A percentile compares a stretch with the other conserved stretches of the same genome.
These are phyloP conservation scores for Caenorhabditis virilis DNA, from an alignment of 2,888 invertebrate species.

Conservation along the genomic window DNA sequence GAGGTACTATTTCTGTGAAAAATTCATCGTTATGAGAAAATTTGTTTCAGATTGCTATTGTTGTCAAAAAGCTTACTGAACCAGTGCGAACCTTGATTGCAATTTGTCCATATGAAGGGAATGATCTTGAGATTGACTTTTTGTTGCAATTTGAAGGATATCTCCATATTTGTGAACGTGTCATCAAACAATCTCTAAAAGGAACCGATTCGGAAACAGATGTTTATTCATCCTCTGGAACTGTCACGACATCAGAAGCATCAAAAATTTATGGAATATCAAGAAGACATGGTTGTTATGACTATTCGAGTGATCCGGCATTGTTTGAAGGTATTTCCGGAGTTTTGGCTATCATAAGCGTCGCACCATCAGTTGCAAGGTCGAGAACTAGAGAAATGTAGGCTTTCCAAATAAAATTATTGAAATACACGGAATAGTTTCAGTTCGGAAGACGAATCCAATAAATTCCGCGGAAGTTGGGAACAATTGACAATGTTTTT, in stretches of 20 bases:
- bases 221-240: background rate
- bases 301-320: conserved; percentile 24
- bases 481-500: conserved; percentile 36
- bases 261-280: conserved; percentile 8
- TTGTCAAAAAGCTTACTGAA: conserved; percentile 13
- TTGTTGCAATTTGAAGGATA: conserved; percentile 31
- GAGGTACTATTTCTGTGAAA: too few relatives aligned
- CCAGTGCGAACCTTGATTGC: conserved; percentile 25
- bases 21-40: too few relatives aligned
- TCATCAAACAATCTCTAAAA: conserved; percentile 27
- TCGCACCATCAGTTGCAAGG: conserved; percentile 27
- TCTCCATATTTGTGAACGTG: conserved; percentile 18
- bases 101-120: conserved; percentile 10
- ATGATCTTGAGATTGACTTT: conserved; percentile 14
- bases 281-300: conserved; percentile 19
- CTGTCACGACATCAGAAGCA: background rate
- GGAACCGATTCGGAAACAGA: conserved; percentile 18
- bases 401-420: conserved; percentile 12
- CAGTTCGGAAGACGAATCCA: conserved; percentile 11
- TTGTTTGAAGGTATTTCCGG: conserved; percentile 27
- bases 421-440: background rate
- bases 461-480: conserved; percentile 39
- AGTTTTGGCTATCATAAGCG: conserved; percentile 11
- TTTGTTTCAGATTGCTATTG: conserved; percentile 19
- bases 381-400: too few relatives aligned